Percentiles rank a stretch among this genome's conserved stretches.
Conservation (phyloP, 37 sponge, comb jelly and placozoan genomes). For the Dysidea cf. avara region DNA sequence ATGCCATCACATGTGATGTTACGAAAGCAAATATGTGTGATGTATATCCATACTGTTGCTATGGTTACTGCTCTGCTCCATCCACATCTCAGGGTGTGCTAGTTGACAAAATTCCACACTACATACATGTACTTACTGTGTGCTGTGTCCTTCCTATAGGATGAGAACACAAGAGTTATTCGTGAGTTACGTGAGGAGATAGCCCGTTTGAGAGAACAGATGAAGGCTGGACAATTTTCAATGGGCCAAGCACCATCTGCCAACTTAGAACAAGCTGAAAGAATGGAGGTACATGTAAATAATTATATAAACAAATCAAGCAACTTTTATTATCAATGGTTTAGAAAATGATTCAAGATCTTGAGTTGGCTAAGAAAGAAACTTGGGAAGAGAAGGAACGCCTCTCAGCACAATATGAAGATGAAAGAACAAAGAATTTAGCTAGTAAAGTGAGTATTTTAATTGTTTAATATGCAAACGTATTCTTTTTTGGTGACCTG, state of each 20-base stretch:
- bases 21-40: no score
- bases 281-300: slow-evolving; percentile 40
- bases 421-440: slow-evolving; percentile 37
- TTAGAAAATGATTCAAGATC: slow-evolving; percentile 28
- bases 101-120: no score
- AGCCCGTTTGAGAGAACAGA: slow-evolving; percentile 10
- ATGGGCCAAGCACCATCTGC: background rate
- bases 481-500: no score
- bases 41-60: no score
- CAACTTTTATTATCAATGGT: slow-evolving; percentile 1
- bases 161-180: slow-evolving; percentile 32
- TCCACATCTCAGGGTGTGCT: background rate
- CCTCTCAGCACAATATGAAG: slow-evolving; percentile 19
- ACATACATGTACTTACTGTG: no score
- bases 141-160: no score
- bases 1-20: no score
- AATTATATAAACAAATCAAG: no score
- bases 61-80: no score
- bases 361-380: slow-evolving; percentile 26
- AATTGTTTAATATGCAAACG: no score
- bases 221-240: background rate
- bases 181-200: slow-evolving; percentile 37
- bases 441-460: slow-evolving; percentile 17
- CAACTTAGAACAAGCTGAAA: slow-evolving; percentile 5
- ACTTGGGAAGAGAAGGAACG: slow-evolving; percentile 40